Conservation (phyloP, 2,888 invertebrate species). For the Monopis laevigella region DNA sequence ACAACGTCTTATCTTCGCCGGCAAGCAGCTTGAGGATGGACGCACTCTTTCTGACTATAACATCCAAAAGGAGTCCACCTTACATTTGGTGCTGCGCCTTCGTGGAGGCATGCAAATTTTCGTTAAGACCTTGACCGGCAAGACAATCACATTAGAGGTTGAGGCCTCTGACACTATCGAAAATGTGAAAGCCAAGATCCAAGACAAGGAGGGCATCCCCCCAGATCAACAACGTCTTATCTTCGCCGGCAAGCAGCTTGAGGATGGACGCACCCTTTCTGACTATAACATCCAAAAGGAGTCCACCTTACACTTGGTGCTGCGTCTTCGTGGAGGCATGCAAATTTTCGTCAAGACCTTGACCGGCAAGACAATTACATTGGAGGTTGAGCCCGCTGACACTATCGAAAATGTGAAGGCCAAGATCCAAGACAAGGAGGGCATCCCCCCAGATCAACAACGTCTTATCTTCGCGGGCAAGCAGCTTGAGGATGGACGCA, state of each 20-base stretch:
- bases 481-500: conserved; percentile 14
- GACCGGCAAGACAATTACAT: conserved; percentile 15
- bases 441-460: conserved; percentile 15
- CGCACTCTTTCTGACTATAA: conserved; percentile 22
- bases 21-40: conserved; percentile 22
- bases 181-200: conserved; percentile 15
- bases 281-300: conserved; percentile 16
- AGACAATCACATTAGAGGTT: conserved; percentile 9
- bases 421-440: conserved; percentile 15
- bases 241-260: conserved; percentile 14
- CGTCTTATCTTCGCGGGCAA: conserved; percentile 15
- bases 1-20: conserved; percentile 21
- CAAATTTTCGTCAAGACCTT: conserved; percentile 15
- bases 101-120: conserved; percentile 18
- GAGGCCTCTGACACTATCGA: conserved; percentile 15
- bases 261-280: conserved; percentile 14
- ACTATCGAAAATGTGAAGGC: conserved; percentile 15
- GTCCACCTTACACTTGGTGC: conserved; percentile 13
- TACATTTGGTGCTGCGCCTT: conserved; percentile 24
- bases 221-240: conserved; percentile 14
- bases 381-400: conserved; percentile 14
- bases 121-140: conserved; percentile 3
- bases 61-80: conserved; percentile 24
- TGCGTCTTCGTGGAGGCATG: conserved; percentile 15
- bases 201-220: conserved; percentile 15